Conservation (phyloP, 30 jellyfish, hydroid and myxozoan species). For the Aurelia coerulea region DNA sequence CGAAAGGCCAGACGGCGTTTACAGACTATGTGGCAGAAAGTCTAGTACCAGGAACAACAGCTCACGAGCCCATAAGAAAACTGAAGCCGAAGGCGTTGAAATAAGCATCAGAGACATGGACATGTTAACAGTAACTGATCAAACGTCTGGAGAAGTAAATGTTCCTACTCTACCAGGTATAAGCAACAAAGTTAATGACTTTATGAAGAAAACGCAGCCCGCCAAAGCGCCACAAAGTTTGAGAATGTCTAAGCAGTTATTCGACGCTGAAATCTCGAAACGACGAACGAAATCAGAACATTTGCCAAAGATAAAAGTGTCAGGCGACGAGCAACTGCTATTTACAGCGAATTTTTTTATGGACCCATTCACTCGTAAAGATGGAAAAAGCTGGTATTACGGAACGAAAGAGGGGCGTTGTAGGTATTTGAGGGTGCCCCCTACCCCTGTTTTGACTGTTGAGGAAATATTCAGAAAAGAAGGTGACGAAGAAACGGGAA, state of each 20-base stretch:
- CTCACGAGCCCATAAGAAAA: not conserved
- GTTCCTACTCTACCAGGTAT: not conserved
- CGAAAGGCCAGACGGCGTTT: not conserved
- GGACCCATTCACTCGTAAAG: conserved; percentile 38
- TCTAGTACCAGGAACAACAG: not conserved
- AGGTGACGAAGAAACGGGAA: not conserved
- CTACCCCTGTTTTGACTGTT: conserved; percentile 70
- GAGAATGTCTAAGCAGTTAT: conserved; percentile 29
- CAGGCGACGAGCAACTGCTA: not conserved
- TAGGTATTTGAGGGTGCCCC: conserved; percentile 75
- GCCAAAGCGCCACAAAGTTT: conserved; percentile 53
- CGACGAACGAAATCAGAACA: conserved; percentile 6
- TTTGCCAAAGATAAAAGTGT: not conserved
- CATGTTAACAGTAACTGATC: too few species aligned
- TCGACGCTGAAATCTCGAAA: not conserved
- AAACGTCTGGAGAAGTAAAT: too few species aligned
- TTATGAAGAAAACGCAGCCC: conserved; percentile 51
- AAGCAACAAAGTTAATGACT: conserved; percentile 32
- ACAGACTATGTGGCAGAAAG: conserved; percentile 24
- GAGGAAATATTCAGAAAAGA: conserved; percentile 61
- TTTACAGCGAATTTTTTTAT: conserved; percentile 13
- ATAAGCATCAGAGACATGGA: too few species aligned
- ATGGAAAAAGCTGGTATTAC: conserved; percentile 57
- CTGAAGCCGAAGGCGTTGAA: not conserved
- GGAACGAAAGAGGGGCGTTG: conserved; percentile 60